These are phyloP conservation scores for Progne subis DNA, from an alignment of 2,113 vertebrate species.

Conservation along the genomic window DNA sequence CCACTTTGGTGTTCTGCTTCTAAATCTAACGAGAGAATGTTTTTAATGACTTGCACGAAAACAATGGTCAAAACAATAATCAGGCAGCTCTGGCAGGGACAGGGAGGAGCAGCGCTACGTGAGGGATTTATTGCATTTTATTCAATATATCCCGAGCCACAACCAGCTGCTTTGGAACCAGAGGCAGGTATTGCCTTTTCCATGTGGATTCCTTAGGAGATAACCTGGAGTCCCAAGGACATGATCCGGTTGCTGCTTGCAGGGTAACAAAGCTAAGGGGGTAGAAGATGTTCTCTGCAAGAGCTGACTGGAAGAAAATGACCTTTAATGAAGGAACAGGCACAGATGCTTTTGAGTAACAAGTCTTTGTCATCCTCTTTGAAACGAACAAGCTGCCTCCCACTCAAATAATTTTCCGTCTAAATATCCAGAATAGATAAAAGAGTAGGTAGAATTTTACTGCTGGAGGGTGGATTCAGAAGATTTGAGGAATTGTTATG, in stretches of 20 bases:
- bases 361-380: slow-evolving; percentile 34
- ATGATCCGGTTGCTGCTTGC: neutral
- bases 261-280: neutral
- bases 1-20: neutral
- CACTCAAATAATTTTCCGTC: slow-evolving; percentile 26
- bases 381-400: slow-evolving; percentile 10
- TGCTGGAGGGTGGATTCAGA: neutral
- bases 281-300: neutral
- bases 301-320: neutral
- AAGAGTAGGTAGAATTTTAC: neutral
- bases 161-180: neutral
- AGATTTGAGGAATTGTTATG: neutral
- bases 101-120: neutral
- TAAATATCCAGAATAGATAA: slow-evolving; percentile 20
- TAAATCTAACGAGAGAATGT: neutral
- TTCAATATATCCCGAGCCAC: neutral
- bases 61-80: slow-evolving; percentile 9
- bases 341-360: slow-evolving; percentile 61
- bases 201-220: neutral
- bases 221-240: neutral
- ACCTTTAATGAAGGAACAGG: slow-evolving; percentile 51
- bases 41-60: slow-evolving; percentile 1
- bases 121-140: neutral
- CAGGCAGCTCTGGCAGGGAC: neutral
- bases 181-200: neutral